These are phyloP conservation scores for Grapholita molesta DNA, from an alignment of 1,140 invertebrate genomes.

Conservation along the genomic window DNA sequence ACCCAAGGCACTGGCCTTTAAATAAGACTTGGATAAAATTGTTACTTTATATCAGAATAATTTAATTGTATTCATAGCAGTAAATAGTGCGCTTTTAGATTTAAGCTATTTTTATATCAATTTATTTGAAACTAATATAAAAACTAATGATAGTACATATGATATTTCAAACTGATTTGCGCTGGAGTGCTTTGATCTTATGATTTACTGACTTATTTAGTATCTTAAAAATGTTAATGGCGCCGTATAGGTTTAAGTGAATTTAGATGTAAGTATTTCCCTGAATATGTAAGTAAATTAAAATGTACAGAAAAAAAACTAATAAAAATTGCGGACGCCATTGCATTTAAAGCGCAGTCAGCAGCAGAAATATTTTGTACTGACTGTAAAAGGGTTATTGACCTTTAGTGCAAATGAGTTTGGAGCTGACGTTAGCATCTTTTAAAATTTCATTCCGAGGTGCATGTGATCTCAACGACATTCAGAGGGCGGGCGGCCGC, in stretches of 20 bases:
- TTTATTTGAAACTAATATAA: slow-evolving; percentile 59
- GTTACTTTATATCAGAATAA: slow-evolving; percentile 61
- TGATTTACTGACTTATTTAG: slow-evolving; percentile 12
- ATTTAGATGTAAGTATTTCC: neutral
- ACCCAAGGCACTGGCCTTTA: slow-evolving; percentile 60
- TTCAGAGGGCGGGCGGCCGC: slow-evolving; percentile 20
- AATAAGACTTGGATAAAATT: slow-evolving; percentile 65
- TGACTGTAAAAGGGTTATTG: neutral
- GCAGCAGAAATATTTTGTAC: neutral
- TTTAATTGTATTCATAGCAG: slow-evolving; percentile 52
- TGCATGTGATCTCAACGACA: slow-evolving; percentile 36
- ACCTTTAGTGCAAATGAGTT: neutral
- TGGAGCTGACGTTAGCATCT: neutral
- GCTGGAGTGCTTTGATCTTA: slow-evolving; percentile 24
- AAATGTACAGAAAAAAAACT: neutral
- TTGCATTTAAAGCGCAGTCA: neutral
- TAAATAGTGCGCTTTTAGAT: slow-evolving; percentile 40
- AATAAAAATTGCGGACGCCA: neutral
- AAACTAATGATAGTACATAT: slow-evolving; percentile 17
- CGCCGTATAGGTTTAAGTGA: neutral
- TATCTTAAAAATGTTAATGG: neutral
- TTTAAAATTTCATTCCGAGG: slow-evolving; percentile 43
- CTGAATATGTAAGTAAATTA: neutral
- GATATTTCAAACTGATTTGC: neutral
- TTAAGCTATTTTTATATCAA: slow-evolving; percentile 66